Evolutionary conservation across 1,140 invertebrate genomes (phyloP).

Genomic region (Dufourea novaeangliae): DNA sequence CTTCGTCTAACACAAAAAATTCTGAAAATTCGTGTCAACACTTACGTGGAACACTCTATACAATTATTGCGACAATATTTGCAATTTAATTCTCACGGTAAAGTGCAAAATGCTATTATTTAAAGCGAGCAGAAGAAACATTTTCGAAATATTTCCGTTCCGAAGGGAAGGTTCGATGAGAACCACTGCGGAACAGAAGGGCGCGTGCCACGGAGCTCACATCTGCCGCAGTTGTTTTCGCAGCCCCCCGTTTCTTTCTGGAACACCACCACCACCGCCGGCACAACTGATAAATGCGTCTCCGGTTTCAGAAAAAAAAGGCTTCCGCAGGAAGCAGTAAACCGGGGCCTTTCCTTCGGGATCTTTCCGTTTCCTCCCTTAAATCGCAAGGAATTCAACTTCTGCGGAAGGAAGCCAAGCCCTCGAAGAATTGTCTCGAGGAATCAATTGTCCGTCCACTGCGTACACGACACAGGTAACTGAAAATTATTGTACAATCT

Average conservation of each 20-base stretch:
- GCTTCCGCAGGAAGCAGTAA: slow-evolving; percentile 79
- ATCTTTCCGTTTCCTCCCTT: slow-evolving; percentile 43
- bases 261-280: slow-evolving; percentile 54
- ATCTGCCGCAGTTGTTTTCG: slow-evolving; percentile 77
- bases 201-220: slow-evolving; percentile 76
- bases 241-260: slow-evolving; percentile 70
- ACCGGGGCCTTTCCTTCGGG: slow-evolving; percentile 59
- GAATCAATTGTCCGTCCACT: no score
- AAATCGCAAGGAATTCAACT: background rate
- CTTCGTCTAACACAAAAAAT: no score
- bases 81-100: no score
- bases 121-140: background rate
- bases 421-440: background rate
- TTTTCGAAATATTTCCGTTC: background rate
- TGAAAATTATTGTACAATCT: no score
- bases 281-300: slow-evolving; percentile 50
- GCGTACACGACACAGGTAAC: no score
- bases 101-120: no score
- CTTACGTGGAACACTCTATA: no score
- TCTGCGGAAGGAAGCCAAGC: background rate
- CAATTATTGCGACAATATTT: no score
- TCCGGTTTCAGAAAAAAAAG: slow-evolving; percentile 72
- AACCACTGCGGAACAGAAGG: slow-evolving; percentile 60
- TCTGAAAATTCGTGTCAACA: no score
- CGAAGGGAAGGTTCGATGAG: slow-evolving; percentile 30